Percentiles rank a stretch among this genome's conserved stretches.
phyloP scores from a whole-genome alignment of 2,113 vertebrate species.

The Carassius auratus region DNA sequence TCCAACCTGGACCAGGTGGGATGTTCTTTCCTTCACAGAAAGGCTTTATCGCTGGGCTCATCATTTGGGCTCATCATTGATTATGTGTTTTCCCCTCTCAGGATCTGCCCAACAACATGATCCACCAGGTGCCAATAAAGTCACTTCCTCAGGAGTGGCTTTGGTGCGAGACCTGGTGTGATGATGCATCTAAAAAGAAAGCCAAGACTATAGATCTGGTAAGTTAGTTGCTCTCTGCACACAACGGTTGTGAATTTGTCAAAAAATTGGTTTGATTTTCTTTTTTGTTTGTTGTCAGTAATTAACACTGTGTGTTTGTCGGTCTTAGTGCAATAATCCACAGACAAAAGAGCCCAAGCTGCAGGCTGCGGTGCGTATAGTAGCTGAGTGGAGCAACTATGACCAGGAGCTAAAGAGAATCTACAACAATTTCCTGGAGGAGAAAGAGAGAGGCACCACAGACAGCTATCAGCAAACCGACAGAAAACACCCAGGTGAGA shows the following conservation, averaged over 20 bases:
- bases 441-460: slow-evolving; percentile 64
- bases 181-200: slow-evolving; percentile 86
- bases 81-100: slow-evolving; percentile 55
- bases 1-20: slow-evolving; percentile 97
- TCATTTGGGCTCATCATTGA: not conserved
- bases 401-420: slow-evolving; percentile 95
- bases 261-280: not conserved
- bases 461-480: not conserved
- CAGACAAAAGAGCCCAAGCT: slow-evolving; percentile 99
- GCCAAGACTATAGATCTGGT: slow-evolving; percentile 99
- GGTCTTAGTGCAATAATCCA: slow-evolving; percentile 93
- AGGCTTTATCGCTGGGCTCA: not conserved
- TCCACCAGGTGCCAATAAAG: slow-evolving; percentile 98
- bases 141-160: slow-evolving; percentile 98
- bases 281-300: not conserved
- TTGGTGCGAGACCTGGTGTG: slow-evolving; percentile 99
- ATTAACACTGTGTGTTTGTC: slow-evolving; percentile 6
- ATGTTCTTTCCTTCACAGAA: not conserved
- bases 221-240: slow-evolving; percentile 50
- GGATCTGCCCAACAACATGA: slow-evolving; percentile 99
- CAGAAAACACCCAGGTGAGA: slow-evolving; percentile 62
- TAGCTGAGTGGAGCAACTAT: slow-evolving; percentile 93
- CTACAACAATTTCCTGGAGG: slow-evolving; percentile 79
- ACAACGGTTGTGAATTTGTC: not conserved
- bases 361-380: slow-evolving; percentile 92